Base-by-base conservation (phyloP, 1,140 invertebrate genomes). In the Drosophila ogumai region DNA sequence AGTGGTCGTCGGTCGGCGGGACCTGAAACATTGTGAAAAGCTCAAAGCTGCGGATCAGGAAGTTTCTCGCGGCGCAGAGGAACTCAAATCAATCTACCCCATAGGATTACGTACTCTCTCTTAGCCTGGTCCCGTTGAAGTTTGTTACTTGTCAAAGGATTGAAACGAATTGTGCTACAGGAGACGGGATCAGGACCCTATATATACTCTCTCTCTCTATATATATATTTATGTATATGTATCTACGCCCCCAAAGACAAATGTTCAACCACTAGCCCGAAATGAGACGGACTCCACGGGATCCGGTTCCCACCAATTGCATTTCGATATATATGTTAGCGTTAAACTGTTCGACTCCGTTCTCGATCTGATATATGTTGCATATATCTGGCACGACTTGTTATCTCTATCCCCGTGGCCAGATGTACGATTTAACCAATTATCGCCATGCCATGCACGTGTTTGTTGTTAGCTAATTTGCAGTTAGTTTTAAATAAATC, bases 381-480 rank as follows among this genome's bases (percentile, higher is more conserved):
- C 3, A 9, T 32, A 44, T 44, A 54, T 55, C 44, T 49, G 57
- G 56, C 31, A 19, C 22, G 49, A 63, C 49, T 55, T 55, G 49
- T 56, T 63, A 56, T 19, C 22, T 22, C 9, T 32, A 15, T 38
- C 2, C 52, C 32, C 63, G 46, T 50, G 36, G 19, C 49, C 66
- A 50, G 68, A 58, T n/a, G 25, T 49, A 32, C 36, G 22, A 41
- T 41, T 41, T 72, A 50, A 72, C 36, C 50, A 46, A 72, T 72
- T 71, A 59, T 49, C 43, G 79, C 66, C 68, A 72, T 72, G 54
- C 36, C 75, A 79, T 67, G 66, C 68, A 72, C 68, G 66, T 71
- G 66, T 72, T 71, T 71, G 66, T 73, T 73, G 69, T 73, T 73
- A 73, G 69, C 69, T 54, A 73, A 73, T 73, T 71, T 73, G 69